Evolutionary conservation across 2,113 vertebrate species (phyloP).

Genomic region (Progne subis): DNA sequence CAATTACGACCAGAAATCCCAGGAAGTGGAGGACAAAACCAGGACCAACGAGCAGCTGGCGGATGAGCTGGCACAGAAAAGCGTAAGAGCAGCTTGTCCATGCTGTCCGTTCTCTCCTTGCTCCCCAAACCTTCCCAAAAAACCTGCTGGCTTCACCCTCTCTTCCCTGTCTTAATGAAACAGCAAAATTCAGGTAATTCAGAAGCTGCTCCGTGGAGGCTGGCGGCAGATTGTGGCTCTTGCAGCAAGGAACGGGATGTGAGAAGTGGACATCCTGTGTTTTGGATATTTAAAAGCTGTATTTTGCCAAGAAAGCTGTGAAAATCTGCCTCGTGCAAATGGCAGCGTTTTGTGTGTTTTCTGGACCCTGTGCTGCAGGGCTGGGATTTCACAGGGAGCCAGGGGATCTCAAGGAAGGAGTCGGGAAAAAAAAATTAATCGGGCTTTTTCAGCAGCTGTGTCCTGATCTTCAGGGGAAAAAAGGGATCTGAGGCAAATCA

Average conservation of each 20-base stretch:
- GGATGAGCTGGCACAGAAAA: slow-evolving; percentile 88
- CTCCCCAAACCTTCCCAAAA: not conserved
- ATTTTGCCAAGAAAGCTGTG: not conserved
- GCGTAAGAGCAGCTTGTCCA: slow-evolving; percentile 68
- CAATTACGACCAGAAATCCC: slow-evolving; percentile 94
- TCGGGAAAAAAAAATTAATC: not conserved
- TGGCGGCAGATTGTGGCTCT: not conserved
- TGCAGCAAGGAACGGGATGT: not conserved
- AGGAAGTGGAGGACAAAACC: slow-evolving; percentile 86
- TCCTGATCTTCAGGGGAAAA: not conserved
- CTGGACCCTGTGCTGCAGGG: not conserved
- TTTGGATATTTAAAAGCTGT: not conserved
- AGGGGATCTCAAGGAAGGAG: not conserved
- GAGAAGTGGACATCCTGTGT: not conserved
- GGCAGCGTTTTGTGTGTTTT: not conserved
- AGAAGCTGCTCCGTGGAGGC: not conserved
- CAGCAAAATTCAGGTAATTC: accelerated
- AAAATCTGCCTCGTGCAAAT: not conserved
- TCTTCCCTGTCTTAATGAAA: not conserved
- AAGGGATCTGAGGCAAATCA: not conserved
- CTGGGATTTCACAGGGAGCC: not conserved
- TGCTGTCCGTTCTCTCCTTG: not conserved
- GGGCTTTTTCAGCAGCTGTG: not conserved
- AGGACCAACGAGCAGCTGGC: slow-evolving; percentile 82
- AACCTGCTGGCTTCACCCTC: not conserved